Conservation (phyloP, 2,113 vertebrate genomes). For the Mastomys natalensis region DNA sequence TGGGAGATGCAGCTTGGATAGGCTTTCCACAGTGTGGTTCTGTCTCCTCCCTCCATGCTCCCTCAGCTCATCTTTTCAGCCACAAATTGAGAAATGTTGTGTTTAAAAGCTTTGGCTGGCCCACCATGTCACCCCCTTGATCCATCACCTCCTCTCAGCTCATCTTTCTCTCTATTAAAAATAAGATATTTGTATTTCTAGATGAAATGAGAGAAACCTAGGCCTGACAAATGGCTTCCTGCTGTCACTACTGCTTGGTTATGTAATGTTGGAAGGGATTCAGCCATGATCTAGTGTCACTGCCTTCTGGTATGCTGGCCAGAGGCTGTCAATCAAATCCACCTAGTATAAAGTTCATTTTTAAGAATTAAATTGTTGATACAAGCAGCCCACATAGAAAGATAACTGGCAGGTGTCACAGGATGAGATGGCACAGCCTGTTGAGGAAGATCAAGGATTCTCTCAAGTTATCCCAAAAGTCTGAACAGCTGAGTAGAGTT, state of each 20-base stretch:
- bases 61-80: conserved; percentile 6
- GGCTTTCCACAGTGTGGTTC: background rate
- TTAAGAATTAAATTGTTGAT: conserved; percentile 73
- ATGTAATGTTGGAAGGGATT: conserved; percentile 71
- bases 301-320: conserved; percentile 75
- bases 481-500: background rate
- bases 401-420: conserved; percentile 61
- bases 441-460: background rate
- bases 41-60: conserved; percentile 24
- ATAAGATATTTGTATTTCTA: conserved; percentile 66
- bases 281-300: conserved; percentile 58
- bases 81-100: conserved; percentile 68
- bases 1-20: fast-evolving
- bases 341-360: conserved; percentile 69
- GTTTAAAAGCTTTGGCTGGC: conserved; percentile 74
- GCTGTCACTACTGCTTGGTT: conserved; percentile 74
- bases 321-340: conserved; percentile 71
- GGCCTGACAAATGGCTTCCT: conserved; percentile 83
- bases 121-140: conserved; percentile 53
- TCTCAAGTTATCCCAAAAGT: conserved; percentile 21
- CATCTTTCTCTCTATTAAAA: conserved; percentile 79
- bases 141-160: conserved; percentile 69
- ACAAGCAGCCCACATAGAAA: conserved; percentile 35
- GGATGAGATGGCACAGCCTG: background rate
- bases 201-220: conserved; percentile 73